These are phyloP conservation scores for Malurus alboscapulatus DNA, from an alignment of 2,113 vertebrate species.

Conservation along the genomic window DNA sequence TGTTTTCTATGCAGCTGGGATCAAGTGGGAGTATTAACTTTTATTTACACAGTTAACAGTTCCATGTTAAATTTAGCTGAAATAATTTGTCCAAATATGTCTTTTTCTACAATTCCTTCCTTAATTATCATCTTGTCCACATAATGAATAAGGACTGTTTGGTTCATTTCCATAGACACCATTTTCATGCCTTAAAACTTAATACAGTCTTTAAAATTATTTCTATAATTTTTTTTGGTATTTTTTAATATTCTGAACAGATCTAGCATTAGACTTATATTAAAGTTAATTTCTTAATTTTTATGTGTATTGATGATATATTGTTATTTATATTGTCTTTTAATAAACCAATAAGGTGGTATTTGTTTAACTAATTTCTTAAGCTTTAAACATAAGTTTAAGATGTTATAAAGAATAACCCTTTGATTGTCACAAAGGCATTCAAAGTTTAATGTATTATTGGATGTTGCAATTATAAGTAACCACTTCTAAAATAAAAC, in stretches of 20 bases:
- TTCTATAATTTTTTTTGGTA: not conserved
- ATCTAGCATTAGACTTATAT: not conserved
- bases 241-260: not conserved
- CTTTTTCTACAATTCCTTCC: not conserved
- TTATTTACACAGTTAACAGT: not conserved
- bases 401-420: not conserved
- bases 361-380: not conserved
- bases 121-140: not conserved
- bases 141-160: not conserved
- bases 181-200: not conserved
- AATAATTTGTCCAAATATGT: not conserved
- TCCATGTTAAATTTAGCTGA: not conserved
- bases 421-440: not conserved
- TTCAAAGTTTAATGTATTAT: not conserved
- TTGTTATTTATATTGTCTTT: not conserved
- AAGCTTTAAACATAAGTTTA: not conserved
- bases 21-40: not conserved
- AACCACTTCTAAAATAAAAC: not conserved
- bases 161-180: not conserved
- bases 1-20: not conserved
- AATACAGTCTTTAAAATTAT: not conserved
- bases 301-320: not conserved
- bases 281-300: not conserved
- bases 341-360: not conserved
- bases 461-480: not conserved